Evolutionary conservation across 2,888 invertebrate genomes (phyloP), one percentile per base, ranked within the genome.

Genomic region (Loripinus fragilis): DNA sequence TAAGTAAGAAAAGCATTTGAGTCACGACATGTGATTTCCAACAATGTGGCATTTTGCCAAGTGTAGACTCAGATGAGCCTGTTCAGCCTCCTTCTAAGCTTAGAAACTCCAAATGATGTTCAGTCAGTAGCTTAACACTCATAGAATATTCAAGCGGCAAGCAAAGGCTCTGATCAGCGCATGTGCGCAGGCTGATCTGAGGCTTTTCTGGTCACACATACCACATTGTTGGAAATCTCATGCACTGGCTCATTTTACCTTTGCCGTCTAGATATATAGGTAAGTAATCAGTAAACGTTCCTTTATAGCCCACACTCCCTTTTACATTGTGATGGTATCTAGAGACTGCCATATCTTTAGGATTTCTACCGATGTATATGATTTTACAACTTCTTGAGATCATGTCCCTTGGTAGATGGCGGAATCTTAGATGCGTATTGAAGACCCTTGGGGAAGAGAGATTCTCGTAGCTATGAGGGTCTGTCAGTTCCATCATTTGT

Each of bases 301-400:
- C 85, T 50, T 71, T 75, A 35, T 81, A 83, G 3, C 74, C 77
- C 8, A 72, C 48, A 28, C 23, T 38, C 0, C 79, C 75, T n/a
- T 74, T 78, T 1, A 50, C 33, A 23, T 76, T 74, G 52, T 84
- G 85, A 15, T 67, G 65, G 45, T 74, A 85, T 38, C 83, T 66
- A 1, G 85, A 83, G 7, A 83, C 81, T 20, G 80, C 72, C 78
- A 83, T 78, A 28, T 83, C 83, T 50, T 85, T 85, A 0, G 85
- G 85, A 60, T 85, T 85, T 10, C 85, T 75, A 15, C 66, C 67
- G 8, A 81, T 69, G 28, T 81, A 83, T n/a, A 85, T 74, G 25
- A 84, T 71, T 71, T 81, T 84, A 33, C 84, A 84, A 35, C 73
- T 74, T 79, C 79, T 76, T 45, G 71, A 50, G 17, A 80, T 67